Conservation (phyloP, 2,113 vertebrate species). For the Panurus biarmicus region DNA sequence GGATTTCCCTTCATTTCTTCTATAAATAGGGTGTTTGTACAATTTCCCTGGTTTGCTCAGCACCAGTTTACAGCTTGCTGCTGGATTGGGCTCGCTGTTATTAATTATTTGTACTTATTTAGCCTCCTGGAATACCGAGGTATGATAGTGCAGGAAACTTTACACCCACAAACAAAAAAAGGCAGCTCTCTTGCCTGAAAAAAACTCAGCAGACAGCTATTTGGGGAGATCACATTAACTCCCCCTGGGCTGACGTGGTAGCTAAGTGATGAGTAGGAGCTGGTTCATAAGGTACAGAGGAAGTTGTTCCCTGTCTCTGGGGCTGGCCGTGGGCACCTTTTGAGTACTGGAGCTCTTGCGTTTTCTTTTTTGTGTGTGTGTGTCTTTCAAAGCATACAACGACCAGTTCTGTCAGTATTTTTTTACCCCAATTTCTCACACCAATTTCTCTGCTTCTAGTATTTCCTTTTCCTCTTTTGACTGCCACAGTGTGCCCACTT, state of each 20-base stretch:
- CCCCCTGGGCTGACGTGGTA: not conserved
- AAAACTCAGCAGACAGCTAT: not conserved
- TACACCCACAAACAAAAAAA: not conserved
- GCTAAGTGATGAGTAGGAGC: not conserved
- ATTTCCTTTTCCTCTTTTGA: not conserved
- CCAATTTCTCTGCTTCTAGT: not conserved
- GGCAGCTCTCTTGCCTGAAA: not conserved
- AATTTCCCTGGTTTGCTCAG: not conserved
- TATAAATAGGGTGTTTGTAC: not conserved
- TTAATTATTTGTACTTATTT: not conserved
- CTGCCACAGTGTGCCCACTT: not conserved
- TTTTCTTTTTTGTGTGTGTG: not conserved
- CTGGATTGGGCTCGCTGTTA: not conserved
- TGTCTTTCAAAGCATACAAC: not conserved
- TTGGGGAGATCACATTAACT: not conserved
- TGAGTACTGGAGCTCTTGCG: not conserved
- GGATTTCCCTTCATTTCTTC: not conserved
- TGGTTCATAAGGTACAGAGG: not conserved
- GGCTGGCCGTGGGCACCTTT: not conserved
- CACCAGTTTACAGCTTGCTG: not conserved
- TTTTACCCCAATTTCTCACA: not conserved
- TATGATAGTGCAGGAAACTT: not conserved
- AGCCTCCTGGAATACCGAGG: not conserved
- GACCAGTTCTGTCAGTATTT: not conserved
- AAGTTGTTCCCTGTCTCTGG: not conserved